Percentiles rank a stretch among this genome's conserved stretches.
These are phyloP conservation scores for Scartelaos histophorus DNA, from an alignment of 2,113 vertebrate species.

Conservation along the genomic window DNA sequence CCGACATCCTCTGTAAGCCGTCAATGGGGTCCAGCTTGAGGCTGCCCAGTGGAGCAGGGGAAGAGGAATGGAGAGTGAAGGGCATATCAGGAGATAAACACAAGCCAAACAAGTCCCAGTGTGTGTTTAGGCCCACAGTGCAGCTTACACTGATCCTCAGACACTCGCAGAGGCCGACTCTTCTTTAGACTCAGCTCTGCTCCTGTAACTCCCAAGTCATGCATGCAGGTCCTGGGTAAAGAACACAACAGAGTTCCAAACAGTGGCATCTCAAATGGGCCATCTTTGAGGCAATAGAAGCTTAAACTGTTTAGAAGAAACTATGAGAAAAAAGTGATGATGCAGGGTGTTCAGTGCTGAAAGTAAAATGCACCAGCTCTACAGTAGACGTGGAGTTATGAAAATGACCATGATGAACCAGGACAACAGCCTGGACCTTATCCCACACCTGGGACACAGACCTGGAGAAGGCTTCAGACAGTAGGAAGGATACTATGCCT, in stretches of 20 bases:
- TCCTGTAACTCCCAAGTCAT: slow-evolving; percentile 18
- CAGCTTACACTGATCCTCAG: slow-evolving; percentile 62
- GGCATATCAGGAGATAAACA: slow-evolving; percentile 40
- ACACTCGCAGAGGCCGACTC: slow-evolving; percentile 46
- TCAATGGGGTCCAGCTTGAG: slow-evolving; percentile 38
- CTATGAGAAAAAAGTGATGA: neutral
- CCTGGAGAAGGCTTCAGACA: no score
- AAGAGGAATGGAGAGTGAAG: slow-evolving; percentile 18
- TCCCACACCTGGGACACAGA: neutral
- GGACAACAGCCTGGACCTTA: neutral
- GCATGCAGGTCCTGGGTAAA: neutral
- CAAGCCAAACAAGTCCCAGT: slow-evolving; percentile 37
- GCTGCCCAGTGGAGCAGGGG: slow-evolving; percentile 29
- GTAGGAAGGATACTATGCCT: no score
- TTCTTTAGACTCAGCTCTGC: slow-evolving; percentile 33
- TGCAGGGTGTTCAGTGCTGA: neutral
- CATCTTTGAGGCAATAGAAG: neutral
- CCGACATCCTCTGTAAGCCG: slow-evolving; percentile 47
- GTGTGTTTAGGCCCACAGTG: slow-evolving; percentile 50
- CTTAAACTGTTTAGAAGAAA: neutral
- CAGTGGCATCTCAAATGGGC: slow-evolving; percentile 15
- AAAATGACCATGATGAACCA: neutral
- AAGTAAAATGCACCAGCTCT: neutral
- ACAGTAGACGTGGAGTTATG: neutral
- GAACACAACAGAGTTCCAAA: neutral